Percentiles rank a stretch among this genome's conserved stretches.
Evolutionary conservation across 2,888 invertebrate genomes (phyloP).

Genomic region (Himalopsyche anomala): DNA sequence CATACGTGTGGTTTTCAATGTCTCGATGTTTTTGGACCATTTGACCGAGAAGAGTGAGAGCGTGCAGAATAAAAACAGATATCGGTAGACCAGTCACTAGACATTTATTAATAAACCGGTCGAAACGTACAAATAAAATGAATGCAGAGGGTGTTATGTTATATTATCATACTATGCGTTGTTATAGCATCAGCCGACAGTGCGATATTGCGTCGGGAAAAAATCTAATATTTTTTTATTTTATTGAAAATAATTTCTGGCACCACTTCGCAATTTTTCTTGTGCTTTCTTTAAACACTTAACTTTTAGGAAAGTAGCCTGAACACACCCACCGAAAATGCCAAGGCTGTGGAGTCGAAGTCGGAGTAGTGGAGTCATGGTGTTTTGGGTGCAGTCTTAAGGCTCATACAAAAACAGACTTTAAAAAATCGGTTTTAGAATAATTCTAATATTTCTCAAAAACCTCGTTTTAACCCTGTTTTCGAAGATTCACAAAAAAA

Average conservation of each 20-base stretch:
- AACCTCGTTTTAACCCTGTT: too few species aligned
- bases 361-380: too few species aligned
- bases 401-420: too few species aligned
- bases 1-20: background rate
- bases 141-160: slow-evolving; percentile 19
- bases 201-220: background rate
- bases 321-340: too few species aligned
- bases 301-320: too few species aligned
- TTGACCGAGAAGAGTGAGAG: background rate
- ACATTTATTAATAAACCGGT: slow-evolving; percentile 17
- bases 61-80: background rate
- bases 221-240: background rate
- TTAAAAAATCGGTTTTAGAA: too few species aligned
- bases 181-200: background rate
- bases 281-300: too few species aligned
- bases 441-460: too few species aligned
- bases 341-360: too few species aligned
- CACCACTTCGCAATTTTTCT: background rate
- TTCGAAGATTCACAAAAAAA: too few species aligned
- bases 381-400: too few species aligned
- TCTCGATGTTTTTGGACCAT: background rate
- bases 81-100: background rate
- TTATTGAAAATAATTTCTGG: background rate
- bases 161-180: background rate
- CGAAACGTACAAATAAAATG: slow-evolving; percentile 34